phyloP scores from a whole-genome alignment of 2,113 vertebrate genomes.

The Oxyruncus cristatus region DNA sequence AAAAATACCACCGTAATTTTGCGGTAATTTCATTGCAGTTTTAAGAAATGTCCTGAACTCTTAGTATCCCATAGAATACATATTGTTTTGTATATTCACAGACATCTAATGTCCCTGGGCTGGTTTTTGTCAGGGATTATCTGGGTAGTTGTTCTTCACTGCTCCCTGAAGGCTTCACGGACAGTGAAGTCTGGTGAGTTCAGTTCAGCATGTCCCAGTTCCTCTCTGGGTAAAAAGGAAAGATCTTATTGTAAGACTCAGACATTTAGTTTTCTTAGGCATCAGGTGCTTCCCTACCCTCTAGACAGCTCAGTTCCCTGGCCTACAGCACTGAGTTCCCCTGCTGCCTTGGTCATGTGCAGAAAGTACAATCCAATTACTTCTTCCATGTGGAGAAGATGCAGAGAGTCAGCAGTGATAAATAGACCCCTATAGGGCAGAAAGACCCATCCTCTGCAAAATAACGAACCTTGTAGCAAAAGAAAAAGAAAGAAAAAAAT shows the following conservation, averaged over 20 bases:
- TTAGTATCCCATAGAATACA: neutral
- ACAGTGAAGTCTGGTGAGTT: neutral
- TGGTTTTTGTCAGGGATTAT: neutral
- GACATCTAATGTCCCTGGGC: neutral
- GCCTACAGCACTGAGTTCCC: neutral
- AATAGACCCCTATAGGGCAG: slow-evolving; percentile 26
- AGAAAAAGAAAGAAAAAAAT: neutral
- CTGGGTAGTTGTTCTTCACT: neutral
- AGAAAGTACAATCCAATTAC: slow-evolving; percentile 51
- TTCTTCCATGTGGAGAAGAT: slow-evolving; percentile 42
- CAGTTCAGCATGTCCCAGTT: neutral
- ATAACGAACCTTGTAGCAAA: slow-evolving; percentile 17
- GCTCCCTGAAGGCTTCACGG: neutral
- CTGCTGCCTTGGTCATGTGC: neutral
- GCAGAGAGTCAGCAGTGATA: slow-evolving; percentile 17
- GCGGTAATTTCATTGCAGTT: neutral
- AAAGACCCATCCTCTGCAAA: slow-evolving; percentile 27
- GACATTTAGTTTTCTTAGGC: neutral
- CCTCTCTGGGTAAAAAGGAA: neutral
- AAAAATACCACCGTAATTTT: neutral
- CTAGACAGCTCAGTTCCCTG: neutral
- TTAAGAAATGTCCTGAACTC: neutral
- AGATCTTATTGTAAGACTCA: neutral
- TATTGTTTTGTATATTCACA: neutral
- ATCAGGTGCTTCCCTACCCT: neutral